These are phyloP conservation scores for Meandrusa payeni DNA, from an alignment of 2,888 invertebrate genomes.

Conservation along the genomic window DNA sequence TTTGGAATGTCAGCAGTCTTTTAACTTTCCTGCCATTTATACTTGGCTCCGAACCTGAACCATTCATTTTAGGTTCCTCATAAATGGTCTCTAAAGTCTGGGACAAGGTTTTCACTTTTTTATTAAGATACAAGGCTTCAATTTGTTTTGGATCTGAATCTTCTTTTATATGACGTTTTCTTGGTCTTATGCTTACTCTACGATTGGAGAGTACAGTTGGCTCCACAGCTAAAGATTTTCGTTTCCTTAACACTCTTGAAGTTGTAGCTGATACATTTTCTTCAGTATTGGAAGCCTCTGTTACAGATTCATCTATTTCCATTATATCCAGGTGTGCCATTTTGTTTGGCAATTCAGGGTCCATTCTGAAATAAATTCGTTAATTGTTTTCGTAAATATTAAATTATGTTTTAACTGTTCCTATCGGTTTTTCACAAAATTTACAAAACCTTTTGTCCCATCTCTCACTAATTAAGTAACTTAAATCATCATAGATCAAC, in stretches of 20 bases:
- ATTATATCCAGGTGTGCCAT: slow-evolving; percentile 74
- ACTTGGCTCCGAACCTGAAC: slow-evolving; percentile 55
- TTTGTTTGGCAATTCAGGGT: slow-evolving; percentile 63
- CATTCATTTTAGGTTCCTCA: slow-evolving; percentile 79
- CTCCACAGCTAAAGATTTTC: slow-evolving; percentile 59
- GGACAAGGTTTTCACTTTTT: slow-evolving; percentile 71
- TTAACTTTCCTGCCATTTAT: slow-evolving; percentile 80
- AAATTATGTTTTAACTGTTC: too few species aligned
- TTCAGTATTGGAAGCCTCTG: slow-evolving; percentile 34
- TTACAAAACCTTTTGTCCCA: too few species aligned
- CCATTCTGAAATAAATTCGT: slow-evolving; percentile 32
- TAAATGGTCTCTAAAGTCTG: slow-evolving; percentile 83
- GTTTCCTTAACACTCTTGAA: slow-evolving; percentile 59
- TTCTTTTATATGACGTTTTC: slow-evolving; percentile 60
- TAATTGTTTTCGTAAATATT: too few species aligned
- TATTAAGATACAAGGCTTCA: slow-evolving; percentile 80
- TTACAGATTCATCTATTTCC: slow-evolving; percentile 51
- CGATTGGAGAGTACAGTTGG: slow-evolving; percentile 62
- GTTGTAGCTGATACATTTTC: slow-evolving; percentile 40
- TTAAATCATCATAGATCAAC: too few species aligned
- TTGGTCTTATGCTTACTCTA: slow-evolving; percentile 71
- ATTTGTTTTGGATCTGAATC: slow-evolving; percentile 68
- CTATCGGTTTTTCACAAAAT: too few species aligned
- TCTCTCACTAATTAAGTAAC: too few species aligned
- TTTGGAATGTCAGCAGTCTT: slow-evolving; percentile 79